Base-by-base conservation (phyloP, 2,888 invertebrate genomes). In the Andrena praecox region DNA sequence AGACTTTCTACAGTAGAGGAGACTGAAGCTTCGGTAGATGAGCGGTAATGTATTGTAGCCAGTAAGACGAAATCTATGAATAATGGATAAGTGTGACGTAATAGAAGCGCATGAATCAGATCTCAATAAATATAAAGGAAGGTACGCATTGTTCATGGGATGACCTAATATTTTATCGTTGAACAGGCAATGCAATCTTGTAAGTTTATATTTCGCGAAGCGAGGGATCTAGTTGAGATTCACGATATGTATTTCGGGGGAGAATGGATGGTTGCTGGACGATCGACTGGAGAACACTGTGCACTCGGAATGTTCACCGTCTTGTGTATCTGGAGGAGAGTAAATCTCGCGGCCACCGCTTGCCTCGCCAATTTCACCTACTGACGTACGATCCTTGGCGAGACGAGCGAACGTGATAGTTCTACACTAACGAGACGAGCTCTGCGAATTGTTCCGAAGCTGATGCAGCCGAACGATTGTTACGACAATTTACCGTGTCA, bases 271-370 rank as follows among this genome's bases (percentile, higher is more conserved):
- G 8, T 50, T 31, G 48, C 59, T 56, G 54, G 52, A 56, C 50
- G 73, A 76, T 72, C 72, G 56, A 67, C 67, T 82, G 78, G 87
- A 85, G 85, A 74, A 87, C 86, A 87, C 33, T 73, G 75, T 67
- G 35, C 77, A 85, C 75, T 80, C 85, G 71, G 80, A 85, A 85
- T 84, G 84, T 82, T 87, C 82, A 81, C 67, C 80, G 82, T 79
- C 81, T 82, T 81, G 78, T 78, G 72, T 80, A 83, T 72, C 71
- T 80, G 68, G 56, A 64, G 82, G 71, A 73, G 67, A 80, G 83
- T 85, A 85, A 80, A 83, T 87, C 70, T 84, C 68, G 63, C 69
- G 52, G 31, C 62, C 73, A 68, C 69, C 79, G 77, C 67, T 76
- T 63, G 82, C 68, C 82, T 76, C 74, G 78, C 78, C 80, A 69